Evolutionary conservation across 2,113 vertebrate genomes (phyloP).

Genomic region (Condylura cristata): DNA sequence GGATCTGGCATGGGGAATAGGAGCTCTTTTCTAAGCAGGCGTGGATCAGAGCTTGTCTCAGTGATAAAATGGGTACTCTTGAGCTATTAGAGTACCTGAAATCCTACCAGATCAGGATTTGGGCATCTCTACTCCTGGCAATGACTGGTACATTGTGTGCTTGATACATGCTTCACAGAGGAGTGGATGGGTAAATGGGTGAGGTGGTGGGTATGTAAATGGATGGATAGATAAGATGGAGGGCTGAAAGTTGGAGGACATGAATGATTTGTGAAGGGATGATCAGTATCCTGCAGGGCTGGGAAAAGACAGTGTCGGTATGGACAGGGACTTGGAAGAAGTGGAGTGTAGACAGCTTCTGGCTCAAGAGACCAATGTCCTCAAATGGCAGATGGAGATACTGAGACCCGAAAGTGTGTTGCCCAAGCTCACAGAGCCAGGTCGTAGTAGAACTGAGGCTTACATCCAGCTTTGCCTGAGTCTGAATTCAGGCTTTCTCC

Average conservation of each 20-base stretch:
- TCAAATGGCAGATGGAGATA: not conserved
- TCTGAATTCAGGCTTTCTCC: not conserved
- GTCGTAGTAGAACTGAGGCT: not conserved
- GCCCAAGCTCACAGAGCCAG: rapidly evolving
- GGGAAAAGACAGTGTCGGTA: not conserved
- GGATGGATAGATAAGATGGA: not conserved
- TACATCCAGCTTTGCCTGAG: not conserved
- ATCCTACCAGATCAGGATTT: not conserved
- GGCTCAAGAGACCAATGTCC: not conserved
- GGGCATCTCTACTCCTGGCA: too few species aligned
- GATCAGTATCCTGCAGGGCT: not conserved
- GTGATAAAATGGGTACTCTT: not conserved
- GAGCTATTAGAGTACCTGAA: not conserved
- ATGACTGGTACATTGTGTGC: not conserved
- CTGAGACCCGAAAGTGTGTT: not conserved
- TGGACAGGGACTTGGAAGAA: not conserved
- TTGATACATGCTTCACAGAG: not conserved
- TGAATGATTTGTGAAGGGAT: not conserved
- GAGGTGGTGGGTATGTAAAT: too few species aligned
- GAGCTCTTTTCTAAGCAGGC: not conserved
- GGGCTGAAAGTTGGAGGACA: not conserved
- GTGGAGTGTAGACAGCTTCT: not conserved
- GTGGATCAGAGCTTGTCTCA: not conserved
- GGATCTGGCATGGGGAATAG: not conserved
- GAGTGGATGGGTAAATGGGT: not conserved